Conservation (phyloP, 2,888 invertebrate species). For the Tenodera sinensis region DNA sequence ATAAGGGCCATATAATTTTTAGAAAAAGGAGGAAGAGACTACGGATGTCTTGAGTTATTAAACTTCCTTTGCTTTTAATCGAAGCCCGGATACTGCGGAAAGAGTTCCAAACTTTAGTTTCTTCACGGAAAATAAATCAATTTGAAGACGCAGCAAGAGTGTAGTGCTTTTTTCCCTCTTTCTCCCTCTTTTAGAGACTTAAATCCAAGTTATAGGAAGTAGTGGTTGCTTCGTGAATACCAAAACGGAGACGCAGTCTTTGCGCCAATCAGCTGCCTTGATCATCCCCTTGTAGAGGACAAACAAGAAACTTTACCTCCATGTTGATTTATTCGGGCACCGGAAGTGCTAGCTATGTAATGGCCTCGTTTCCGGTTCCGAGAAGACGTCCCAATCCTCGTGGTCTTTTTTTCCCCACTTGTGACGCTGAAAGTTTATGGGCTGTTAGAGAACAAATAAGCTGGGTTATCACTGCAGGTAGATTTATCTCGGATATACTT, state of each 20-base stretch:
- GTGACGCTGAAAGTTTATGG: neutral
- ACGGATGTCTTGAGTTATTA: neutral
- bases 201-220: neutral
- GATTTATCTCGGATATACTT: neutral
- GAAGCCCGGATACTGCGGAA: neutral
- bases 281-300: neutral
- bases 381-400: neutral
- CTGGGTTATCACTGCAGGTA: neutral
- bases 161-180: neutral
- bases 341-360: neutral
- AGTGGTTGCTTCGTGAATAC: neutral
- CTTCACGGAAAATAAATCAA: neutral
- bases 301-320: neutral
- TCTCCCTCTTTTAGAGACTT: neutral
- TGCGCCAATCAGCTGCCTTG: neutral
- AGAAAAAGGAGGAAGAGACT: too few relatives aligned
- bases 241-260: neutral
- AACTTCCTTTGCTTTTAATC: neutral
- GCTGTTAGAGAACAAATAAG: neutral
- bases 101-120: neutral
- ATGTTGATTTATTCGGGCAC: neutral
- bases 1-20: too few relatives aligned
- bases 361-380: constrained; percentile 14
- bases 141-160: neutral
- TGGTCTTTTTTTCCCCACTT: neutral